These are phyloP conservation scores for Latheticus oryzae DNA, from an alignment of 2,888 invertebrate species.

Conservation along the genomic window DNA sequence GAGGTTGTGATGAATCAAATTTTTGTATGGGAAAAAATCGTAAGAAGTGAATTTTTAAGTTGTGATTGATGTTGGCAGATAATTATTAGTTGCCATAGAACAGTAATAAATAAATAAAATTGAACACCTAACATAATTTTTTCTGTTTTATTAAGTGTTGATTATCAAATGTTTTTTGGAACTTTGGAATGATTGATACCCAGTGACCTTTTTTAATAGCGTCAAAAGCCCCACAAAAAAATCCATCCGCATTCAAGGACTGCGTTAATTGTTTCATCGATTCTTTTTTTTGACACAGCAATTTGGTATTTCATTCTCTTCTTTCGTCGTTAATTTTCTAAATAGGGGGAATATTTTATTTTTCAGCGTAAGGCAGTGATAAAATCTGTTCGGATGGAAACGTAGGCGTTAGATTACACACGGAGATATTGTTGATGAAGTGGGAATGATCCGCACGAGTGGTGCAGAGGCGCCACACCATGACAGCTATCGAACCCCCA, in stretches of 20 bases:
- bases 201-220: no score
- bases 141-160: no score
- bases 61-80: constrained; percentile 15
- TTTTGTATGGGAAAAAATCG: constrained; percentile 21
- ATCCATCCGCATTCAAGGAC: constrained; percentile 1
- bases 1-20: constrained; percentile 9
- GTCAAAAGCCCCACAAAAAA: constrained; percentile 8
- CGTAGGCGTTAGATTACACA: constrained; percentile 47
- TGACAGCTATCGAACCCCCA: constrained; percentile 52
- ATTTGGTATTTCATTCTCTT: constrained; percentile 11
- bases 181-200: no score
- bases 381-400: constrained; percentile 30
- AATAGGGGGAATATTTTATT: constrained; percentile 28
- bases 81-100: constrained; percentile 5
- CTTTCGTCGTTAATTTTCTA: constrained; percentile 12
- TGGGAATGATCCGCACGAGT: constrained; percentile 60
- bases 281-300: constrained; percentile 8
- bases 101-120: no score
- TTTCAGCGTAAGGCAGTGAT: constrained; percentile 17
- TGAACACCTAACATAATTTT: no score
- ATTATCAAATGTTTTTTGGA: no score
- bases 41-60: constrained; percentile 24
- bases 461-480: constrained; percentile 60
- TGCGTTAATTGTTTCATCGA: constrained; percentile 10
- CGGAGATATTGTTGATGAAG: constrained; percentile 55